Percentiles rank a stretch among this genome's conserved stretches.
phyloP scores from a whole-genome alignment of 2,113 vertebrate species.

The Polypterus senegalus region DNA sequence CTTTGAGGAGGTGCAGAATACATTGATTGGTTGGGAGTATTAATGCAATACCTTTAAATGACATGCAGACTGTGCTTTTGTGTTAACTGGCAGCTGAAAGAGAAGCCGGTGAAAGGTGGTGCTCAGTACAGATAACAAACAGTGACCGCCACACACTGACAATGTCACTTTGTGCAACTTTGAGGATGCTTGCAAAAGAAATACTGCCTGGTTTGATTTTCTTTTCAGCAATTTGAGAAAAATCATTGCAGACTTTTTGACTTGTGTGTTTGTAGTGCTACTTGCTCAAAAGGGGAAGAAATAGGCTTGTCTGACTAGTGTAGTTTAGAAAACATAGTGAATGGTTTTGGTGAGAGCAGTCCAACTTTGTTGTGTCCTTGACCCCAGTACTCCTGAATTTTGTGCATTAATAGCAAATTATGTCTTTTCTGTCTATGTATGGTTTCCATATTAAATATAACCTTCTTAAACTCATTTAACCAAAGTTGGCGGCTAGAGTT shows the following conservation, averaged over 20 bases:
- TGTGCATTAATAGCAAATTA: no score
- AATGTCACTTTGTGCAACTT: conserved; percentile 52
- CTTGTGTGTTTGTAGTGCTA: no score
- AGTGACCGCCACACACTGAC: conserved; percentile 42
- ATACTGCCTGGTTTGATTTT: conserved; percentile 3
- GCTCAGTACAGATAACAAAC: conserved; percentile 55
- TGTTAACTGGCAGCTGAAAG: conserved; percentile 54
- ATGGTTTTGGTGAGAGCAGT: no score
- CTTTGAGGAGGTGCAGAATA: conserved; percentile 49
- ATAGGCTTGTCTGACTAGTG: no score
- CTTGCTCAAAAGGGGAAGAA: no score
- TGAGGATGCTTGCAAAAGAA: conserved; percentile 26
- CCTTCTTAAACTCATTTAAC: no score
- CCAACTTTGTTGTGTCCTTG: no score
- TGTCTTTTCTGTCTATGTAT: no score
- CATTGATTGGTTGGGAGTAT: conserved; percentile 61
- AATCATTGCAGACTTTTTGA: neutral
- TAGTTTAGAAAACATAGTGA: no score
- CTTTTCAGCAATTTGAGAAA: neutral
- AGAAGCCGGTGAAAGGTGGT: conserved; percentile 38
- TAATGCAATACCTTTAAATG: conserved; percentile 52
- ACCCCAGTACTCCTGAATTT: no score
- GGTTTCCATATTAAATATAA: no score
- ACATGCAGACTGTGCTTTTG: conserved; percentile 41
- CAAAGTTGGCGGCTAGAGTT: no score